Conservation (phyloP, 2,797 vertebrate genomes). For the Acanthurus tractus region DNA sequence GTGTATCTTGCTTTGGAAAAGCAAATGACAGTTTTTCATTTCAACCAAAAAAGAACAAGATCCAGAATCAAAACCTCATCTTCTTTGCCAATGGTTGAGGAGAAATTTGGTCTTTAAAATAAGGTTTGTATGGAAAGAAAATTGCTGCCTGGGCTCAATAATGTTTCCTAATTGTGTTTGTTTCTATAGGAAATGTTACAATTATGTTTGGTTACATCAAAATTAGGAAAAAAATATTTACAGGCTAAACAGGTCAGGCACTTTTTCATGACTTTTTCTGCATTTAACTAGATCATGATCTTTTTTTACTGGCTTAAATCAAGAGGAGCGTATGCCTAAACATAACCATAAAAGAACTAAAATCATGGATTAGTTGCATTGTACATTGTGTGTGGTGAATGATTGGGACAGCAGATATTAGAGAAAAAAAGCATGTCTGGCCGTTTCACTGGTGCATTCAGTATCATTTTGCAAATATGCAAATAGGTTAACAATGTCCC, state of each 20-base stretch:
- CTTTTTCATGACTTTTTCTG: not conserved
- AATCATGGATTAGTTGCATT: not conserved
- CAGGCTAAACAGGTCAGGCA: not conserved
- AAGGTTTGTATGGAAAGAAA: not conserved
- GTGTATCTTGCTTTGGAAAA: slow-evolving; percentile 2
- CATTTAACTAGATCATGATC: not conserved
- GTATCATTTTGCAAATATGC: not conserved
- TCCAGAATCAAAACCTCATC: not conserved
- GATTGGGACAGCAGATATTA: not conserved
- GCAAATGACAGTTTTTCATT: not conserved
- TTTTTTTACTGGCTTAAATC: not conserved
- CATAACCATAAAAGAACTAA: not conserved
- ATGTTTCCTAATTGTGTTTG: no score
- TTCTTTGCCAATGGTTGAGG: not conserved
- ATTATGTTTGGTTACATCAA: no score
- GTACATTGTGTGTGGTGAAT: not conserved
- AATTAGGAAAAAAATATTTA: not conserved
- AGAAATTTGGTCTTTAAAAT: not conserved
- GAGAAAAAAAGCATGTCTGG: not conserved
- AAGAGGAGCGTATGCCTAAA: not conserved
- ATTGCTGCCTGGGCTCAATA: not conserved
- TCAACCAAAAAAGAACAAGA: slow-evolving; percentile 11
- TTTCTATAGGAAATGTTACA: no score
- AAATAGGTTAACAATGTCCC: not conserved
- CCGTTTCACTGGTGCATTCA: not conserved